Evolutionary conservation across 2,113 vertebrate genomes (phyloP).

Genomic region (Alethe diademata): DNA sequence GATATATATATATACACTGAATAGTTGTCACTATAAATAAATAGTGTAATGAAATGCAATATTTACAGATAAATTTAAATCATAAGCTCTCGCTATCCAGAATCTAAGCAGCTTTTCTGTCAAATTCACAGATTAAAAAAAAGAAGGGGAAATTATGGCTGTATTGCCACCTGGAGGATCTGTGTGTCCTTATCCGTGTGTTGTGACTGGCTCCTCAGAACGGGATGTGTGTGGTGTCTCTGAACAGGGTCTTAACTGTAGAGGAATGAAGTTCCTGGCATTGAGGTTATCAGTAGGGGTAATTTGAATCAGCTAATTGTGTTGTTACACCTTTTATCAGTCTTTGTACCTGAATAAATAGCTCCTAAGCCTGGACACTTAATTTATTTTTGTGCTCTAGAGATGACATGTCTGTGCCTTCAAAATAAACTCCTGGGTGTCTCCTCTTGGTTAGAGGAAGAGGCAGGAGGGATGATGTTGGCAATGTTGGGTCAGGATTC

Average conservation of each 20-base stretch:
- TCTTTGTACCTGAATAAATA: neutral
- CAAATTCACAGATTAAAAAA: neutral
- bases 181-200: neutral
- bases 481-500: neutral
- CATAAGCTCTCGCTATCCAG: neutral
- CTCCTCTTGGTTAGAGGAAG: neutral
- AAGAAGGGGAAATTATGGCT: neutral
- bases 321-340: neutral
- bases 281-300: neutral
- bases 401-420: neutral
- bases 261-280: neutral
- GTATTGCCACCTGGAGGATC: slow-evolving; percentile 41
- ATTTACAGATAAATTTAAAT: neutral
- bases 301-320: neutral
- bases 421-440: neutral
- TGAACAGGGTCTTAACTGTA: neutral
- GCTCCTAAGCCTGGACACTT: neutral
- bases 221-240: rapidly evolving
- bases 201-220: rapidly evolving
- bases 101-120: neutral
- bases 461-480: neutral
- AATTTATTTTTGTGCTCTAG: neutral
- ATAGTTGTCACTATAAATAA: slow-evolving; percentile 21
- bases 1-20: neutral
- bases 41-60: neutral